Base-by-base conservation (phyloP, 2,888 invertebrate species). In the Hoplodrina blanda region DNA sequence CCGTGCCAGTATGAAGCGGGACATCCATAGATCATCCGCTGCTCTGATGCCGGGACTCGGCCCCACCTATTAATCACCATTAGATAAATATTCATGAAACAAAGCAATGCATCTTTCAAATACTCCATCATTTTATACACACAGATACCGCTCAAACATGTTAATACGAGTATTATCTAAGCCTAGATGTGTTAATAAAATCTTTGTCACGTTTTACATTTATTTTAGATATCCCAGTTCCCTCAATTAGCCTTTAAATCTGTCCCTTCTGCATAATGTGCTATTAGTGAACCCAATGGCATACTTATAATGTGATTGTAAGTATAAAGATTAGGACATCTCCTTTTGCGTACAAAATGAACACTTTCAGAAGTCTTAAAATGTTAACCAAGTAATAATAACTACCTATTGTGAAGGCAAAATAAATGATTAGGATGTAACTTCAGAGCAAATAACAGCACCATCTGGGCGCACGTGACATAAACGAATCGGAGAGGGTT, bases 1-100 rank as follows among this genome's bases (percentile, higher is more conserved):
- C 64, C 98, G 97, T 80, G 98, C 97, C 68, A 99, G 94, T 65
- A 99, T 96, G 91, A 98, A 99, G 49, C 99, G 96, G 0, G 98
- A 97, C 93, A 99, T 97, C 99, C 99, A 99, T 53, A 99, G 93
- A 87, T 99, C 98, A 88, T 99, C 99, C 0, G 98, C 98, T 62
- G 97, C 96, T 13, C 96, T 96, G 77, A 99, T 98, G 0, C 99
- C 99, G 72, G 97, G 97, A 87, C 98, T 98, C 0, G 99, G 99
- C 0, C 99, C 99, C 10, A 99, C 97, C 96, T 99, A 68, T 54
- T 50, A 7, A 66, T 63, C 54, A 62, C 44, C 20, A n/a, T 62
- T 59, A 46, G 8, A 62, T 62, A 54, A 54, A 66, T 56, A 75
- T 56, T 59, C n/a, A 63, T 56, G n/a, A 6, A 53, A 7, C 17